Evolutionary conservation across 2,888 invertebrate genomes (phyloP), one percentile per base, ranked within the genome.

Genomic region (Polydrusus pterygomalis): DNA sequence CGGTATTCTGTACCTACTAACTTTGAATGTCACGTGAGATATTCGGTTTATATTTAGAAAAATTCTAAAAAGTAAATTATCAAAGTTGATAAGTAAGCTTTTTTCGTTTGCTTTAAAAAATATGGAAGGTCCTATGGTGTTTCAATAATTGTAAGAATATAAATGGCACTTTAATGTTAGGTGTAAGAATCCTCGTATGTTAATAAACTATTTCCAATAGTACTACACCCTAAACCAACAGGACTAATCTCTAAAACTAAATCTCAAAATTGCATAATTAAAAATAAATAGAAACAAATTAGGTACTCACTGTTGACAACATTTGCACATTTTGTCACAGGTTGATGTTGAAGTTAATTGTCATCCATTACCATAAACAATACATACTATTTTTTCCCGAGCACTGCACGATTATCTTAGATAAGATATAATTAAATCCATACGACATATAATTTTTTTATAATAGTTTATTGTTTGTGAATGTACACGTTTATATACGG

Each of bases 271-370:
- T 38, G 18, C 38, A 18, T 38, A 17, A 38, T 38, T 13, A 30
- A 54, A 10, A 38, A n/a, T n/a, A 58, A 58, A 34, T 34, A 15
- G 17, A 60, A 60, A 70, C 17, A 40, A 40, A 17, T 38, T 17
- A 64, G 17, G 73, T 85, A 90, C 90, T 89, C 81, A 90, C 90
- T 89, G 89, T 86, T 90, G 90, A 85, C 90, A 90, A 82, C 90
- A 89, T 86, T 90, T 90, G 88, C 90, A 90, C 81, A 90, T 86
- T 79, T 75, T 83, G 74, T 77, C 70, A 62, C 58, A 58, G 25
- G 49, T 47, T 60, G 65, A 47, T 54, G 64, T 30, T 54, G 64
- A 60, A 49, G 20, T 67, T 64, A 73, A 58, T 67, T 60, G 56
- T 67, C 34, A 73, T 67, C 60, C 60, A 67, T 60, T 73, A 73